A percentile compares a stretch with the other conserved stretches of the same genome.
Conservation (phyloP, 2,888 invertebrate genomes). For the Apotomis capreana region DNA sequence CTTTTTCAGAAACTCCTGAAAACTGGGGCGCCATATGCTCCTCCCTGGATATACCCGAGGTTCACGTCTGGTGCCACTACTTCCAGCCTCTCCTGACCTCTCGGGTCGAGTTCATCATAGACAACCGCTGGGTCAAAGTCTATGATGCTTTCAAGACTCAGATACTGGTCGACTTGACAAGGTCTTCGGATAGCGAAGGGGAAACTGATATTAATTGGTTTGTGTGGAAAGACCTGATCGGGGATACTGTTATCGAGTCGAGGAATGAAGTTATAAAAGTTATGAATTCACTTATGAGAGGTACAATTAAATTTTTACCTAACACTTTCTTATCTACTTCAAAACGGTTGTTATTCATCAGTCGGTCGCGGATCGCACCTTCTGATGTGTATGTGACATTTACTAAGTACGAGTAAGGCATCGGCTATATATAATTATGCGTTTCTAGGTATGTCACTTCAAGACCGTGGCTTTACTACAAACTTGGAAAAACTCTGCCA, state of each 20-base stretch:
- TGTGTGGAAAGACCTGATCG: slow-evolving; percentile 88
- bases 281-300: slow-evolving; percentile 79
- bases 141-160: slow-evolving; percentile 72
- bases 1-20: slow-evolving; percentile 79
- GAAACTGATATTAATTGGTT: slow-evolving; percentile 87
- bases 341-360: too few species aligned
- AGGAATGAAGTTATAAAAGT: slow-evolving; percentile 74
- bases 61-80: slow-evolving; percentile 88
- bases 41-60: slow-evolving; percentile 81
- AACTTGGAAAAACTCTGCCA: slow-evolving; percentile 88
- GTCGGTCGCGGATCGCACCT: too few species aligned
- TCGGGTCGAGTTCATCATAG: slow-evolving; percentile 85
- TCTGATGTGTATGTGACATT: too few species aligned
- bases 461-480: slow-evolving; percentile 90
- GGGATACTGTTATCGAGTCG: slow-evolving; percentile 77
- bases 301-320: slow-evolving; percentile 50
- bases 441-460: slow-evolving; percentile 85
- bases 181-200: slow-evolving; percentile 70
- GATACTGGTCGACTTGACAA: slow-evolving; percentile 70
- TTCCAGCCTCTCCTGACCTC: slow-evolving; percentile 89
- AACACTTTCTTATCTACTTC: too few species aligned
- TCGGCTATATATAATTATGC: too few species aligned
- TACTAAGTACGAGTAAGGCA: too few species aligned
- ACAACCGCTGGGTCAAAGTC: slow-evolving; percentile 68
- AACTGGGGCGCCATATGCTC: slow-evolving; percentile 86